phyloP scores from a whole-genome alignment of 2,888 invertebrate species.

The Hecatera dysodea region DNA sequence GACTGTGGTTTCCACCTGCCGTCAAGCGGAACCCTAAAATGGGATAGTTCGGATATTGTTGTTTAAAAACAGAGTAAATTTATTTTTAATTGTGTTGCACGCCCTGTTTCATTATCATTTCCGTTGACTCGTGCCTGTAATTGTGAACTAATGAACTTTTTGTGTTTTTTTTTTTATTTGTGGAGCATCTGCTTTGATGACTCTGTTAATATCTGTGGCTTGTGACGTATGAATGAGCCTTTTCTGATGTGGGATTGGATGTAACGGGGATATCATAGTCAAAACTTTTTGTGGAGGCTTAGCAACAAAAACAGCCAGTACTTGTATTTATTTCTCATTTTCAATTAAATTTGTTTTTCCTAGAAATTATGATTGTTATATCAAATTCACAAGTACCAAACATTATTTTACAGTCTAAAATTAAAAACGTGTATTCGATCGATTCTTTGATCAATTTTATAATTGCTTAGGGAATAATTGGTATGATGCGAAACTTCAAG shows the following conservation, averaged over 20 bases:
- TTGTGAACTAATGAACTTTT: conserved; percentile 54
- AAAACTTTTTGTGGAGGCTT: not conserved
- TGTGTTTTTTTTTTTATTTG: conserved; percentile 22
- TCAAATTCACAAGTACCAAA: too few species aligned
- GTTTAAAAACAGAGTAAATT: conserved; percentile 73
- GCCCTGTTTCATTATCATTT: conserved; percentile 60
- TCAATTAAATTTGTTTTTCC: too few species aligned
- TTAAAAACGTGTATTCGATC: too few species aligned
- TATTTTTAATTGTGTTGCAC: conserved; percentile 73
- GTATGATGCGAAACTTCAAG: conserved; percentile 8
- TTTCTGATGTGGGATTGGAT: not conserved
- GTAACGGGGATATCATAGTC: conserved; percentile 4
- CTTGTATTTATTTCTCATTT: not conserved
- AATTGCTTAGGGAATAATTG: not conserved
- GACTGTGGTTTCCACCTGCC: conserved; percentile 67
- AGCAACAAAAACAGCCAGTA: too few species aligned
- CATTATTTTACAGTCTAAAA: too few species aligned
- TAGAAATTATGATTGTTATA: too few species aligned
- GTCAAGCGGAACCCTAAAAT: conserved; percentile 69
- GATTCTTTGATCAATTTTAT: not conserved
- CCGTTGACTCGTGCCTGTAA: conserved; percentile 56
- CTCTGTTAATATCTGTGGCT: conserved; percentile 38
- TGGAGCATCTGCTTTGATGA: conserved; percentile 55
- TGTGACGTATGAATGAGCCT: conserved; percentile 11
- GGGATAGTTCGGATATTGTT: conserved; percentile 71